phyloP scores from a whole-genome alignment of 2,888 invertebrate genomes.

The Tiliacea citrago region DNA sequence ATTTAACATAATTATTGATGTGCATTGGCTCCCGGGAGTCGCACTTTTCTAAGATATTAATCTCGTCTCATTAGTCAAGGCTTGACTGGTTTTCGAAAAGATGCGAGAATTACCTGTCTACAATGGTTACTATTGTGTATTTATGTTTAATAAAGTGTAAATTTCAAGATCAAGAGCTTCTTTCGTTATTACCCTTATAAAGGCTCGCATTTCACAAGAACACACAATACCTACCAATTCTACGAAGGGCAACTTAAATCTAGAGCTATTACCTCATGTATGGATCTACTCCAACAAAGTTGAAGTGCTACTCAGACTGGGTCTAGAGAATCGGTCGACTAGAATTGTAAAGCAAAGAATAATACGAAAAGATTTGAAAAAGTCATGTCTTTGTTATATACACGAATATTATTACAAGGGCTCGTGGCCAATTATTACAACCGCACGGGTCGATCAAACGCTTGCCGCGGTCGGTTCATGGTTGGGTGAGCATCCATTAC shows the following conservation, averaged over 20 bases:
- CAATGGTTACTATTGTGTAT: too few species aligned
- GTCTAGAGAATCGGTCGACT: not conserved
- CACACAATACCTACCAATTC: conserved; percentile 27
- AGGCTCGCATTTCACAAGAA: conserved; percentile 10
- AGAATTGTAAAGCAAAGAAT: conserved; percentile 13
- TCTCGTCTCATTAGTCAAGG: not conserved
- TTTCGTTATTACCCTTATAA: too few species aligned
- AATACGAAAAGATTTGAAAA: not conserved
- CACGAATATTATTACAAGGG: not conserved
- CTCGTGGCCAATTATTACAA: too few species aligned
- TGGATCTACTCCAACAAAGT: conserved; percentile 18
- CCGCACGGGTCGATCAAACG: too few species aligned
- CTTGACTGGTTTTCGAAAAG: not conserved
- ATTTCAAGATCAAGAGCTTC: too few species aligned
- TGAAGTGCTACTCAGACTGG: conserved; percentile 18
- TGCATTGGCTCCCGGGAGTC: not conserved
- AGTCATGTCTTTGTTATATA: not conserved
- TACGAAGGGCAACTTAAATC: conserved; percentile 15
- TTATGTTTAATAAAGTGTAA: too few species aligned
- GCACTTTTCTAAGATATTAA: not conserved
- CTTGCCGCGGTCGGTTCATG: not conserved
- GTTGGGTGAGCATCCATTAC: too few species aligned
- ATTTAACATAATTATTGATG: too few species aligned
- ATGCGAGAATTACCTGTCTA: not conserved
- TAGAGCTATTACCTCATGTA: conserved; percentile 24